Conservation (phyloP, 2,888 invertebrate genomes). For the Oxycera nigricornis region DNA sequence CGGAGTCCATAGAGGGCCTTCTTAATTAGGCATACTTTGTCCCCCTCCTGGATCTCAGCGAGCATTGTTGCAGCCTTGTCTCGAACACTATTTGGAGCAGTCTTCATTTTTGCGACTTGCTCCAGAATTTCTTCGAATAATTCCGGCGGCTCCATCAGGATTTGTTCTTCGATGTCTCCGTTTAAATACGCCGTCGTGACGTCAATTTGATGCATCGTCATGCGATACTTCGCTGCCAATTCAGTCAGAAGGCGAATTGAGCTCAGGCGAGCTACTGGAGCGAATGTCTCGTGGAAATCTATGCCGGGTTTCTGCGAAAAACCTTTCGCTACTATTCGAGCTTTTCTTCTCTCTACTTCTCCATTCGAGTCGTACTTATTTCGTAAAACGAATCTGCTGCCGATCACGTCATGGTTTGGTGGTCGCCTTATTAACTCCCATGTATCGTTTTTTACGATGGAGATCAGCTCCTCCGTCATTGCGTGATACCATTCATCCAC, state of each 20-base stretch:
- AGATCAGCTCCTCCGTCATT: conserved; percentile 45
- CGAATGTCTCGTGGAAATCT: conserved; percentile 1
- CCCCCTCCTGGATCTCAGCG: background rate
- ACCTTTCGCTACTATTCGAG: background rate
- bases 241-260: conserved; percentile 47
- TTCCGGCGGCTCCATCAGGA: conserved; percentile 43
- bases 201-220: conserved; percentile 48
- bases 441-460: background rate
- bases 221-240: conserved; percentile 45
- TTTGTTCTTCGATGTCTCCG: conserved; percentile 47
- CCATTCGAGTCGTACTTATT: conserved; percentile 1
- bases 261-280: background rate
- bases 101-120: background rate
- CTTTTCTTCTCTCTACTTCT: background rate
- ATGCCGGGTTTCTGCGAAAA: background rate
- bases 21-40: conserved; percentile 20
- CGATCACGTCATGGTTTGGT: background rate
- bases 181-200: conserved; percentile 49
- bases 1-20: conserved; percentile 47
- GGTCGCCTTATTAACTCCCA: background rate
- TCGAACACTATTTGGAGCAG: background rate
- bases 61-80: background rate
- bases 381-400: background rate
- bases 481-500: background rate
- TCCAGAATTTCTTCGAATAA: background rate